Percentiles rank a stretch among this genome's conserved stretches.
These are phyloP conservation scores for Cuculus canorus DNA, from an alignment of 2,797 vertebrate genomes.

Conservation along the genomic window DNA sequence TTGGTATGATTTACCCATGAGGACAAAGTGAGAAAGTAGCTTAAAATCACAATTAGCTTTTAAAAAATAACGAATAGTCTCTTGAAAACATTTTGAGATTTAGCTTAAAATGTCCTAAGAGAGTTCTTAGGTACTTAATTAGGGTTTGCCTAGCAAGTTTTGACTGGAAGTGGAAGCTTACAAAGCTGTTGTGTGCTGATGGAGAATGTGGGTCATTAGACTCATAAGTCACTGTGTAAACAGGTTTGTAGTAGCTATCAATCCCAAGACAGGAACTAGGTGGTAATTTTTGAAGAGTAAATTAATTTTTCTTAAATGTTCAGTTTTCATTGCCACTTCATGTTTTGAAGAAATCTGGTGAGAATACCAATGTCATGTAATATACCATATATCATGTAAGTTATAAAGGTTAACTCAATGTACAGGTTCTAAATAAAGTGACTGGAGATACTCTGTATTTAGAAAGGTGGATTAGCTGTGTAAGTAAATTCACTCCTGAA, in stretches of 20 bases:
- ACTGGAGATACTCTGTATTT: not conserved
- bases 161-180: conserved; percentile 11
- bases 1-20: not conserved
- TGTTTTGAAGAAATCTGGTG: not conserved
- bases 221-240: not conserved
- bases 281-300: conserved; percentile 39
- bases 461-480: not conserved
- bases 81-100: conserved; percentile 17
- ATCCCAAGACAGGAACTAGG: conserved; percentile 14
- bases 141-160: conserved; percentile 19
- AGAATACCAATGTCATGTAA: not conserved
- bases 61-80: not conserved
- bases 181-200: not conserved
- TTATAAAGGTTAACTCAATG: not conserved
- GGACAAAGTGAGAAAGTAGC: not conserved
- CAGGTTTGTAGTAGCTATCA: conserved; percentile 23
- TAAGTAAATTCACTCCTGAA: not conserved
- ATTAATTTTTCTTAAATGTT: conserved; percentile 18
- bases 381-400: not conserved
- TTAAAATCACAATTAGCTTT: not conserved
- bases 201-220: not conserved
- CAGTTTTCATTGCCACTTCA: conserved; percentile 16
- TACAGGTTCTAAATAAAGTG: not conserved
- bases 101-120: not conserved
- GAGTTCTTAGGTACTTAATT: conserved; percentile 15